Conservation (phyloP, 2,888 invertebrate genomes). For the Sarcophaga subvicina region DNA sequence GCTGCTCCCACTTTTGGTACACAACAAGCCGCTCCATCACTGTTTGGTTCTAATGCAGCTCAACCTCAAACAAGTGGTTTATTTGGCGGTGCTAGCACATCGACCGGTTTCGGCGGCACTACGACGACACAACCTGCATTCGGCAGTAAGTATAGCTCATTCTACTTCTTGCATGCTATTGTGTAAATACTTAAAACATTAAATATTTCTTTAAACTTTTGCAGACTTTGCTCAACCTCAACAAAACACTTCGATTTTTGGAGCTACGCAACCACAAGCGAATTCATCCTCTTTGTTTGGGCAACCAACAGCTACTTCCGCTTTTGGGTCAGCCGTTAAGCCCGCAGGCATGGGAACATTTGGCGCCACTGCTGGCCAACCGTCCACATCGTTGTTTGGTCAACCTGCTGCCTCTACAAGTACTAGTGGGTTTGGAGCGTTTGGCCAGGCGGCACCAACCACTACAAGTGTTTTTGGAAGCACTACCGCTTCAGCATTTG, state of each 20-base stretch:
- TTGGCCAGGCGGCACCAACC: constrained; percentile 85
- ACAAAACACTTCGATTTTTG: constrained; percentile 85
- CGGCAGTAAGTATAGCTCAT: constrained; percentile 77
- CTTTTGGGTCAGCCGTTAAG: constrained; percentile 85
- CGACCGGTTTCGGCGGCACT: constrained; percentile 86
- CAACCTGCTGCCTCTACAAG: constrained; percentile 81
- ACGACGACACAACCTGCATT: constrained; percentile 81
- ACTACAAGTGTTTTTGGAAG: constrained; percentile 83
- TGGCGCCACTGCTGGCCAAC: constrained; percentile 78
- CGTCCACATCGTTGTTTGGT: constrained; percentile 83
- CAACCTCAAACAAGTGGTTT: constrained; percentile 80
- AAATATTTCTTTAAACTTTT: constrained; percentile 4
- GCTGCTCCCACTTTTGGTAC: constrained; percentile 87
- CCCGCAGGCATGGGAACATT: constrained; percentile 78
- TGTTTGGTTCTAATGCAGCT: constrained; percentile 84
- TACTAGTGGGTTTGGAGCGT: constrained; percentile 83
- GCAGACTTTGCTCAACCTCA: constrained; percentile 80
- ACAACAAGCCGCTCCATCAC: constrained; percentile 81
- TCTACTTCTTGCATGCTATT: neutral
- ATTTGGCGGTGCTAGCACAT: constrained; percentile 84
- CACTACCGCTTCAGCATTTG: constrained; percentile 78
- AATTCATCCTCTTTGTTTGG: constrained; percentile 85
- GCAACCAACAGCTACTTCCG: constrained; percentile 83
- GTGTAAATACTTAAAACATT: neutral
- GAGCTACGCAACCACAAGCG: constrained; percentile 81